phyloP scores from a whole-genome alignment of 1,140 invertebrate genomes.

The Eciton burchellii region DNA sequence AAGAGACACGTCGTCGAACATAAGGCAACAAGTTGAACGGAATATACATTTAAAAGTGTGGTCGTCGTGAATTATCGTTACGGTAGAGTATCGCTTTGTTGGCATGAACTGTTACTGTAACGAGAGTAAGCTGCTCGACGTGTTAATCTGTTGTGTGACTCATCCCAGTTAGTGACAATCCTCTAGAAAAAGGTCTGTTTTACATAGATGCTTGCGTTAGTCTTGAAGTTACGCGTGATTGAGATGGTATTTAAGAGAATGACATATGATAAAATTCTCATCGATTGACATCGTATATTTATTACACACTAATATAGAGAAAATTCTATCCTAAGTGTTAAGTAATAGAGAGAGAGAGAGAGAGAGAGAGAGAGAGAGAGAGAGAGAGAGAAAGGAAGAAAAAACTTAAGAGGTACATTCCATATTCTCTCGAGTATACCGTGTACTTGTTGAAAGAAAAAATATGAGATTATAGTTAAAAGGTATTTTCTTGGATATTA shows the following conservation, averaged over 20 bases:
- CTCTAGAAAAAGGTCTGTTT: conserved; percentile 63
- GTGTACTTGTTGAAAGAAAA: conserved; percentile 35
- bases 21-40: conserved; percentile 11
- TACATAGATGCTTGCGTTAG: conserved; percentile 70
- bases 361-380: too few species aligned
- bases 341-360: too few species aligned
- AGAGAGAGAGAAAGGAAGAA: too few species aligned
- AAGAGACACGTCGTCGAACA: conserved; percentile 10
- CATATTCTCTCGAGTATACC: conserved; percentile 38
- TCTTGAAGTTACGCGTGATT: conserved; percentile 53
- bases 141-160: conserved; percentile 73
- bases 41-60: conserved; percentile 42
- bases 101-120: conserved; percentile 74
- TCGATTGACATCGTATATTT: conserved; percentile 1
- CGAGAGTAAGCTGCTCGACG: conserved; percentile 79
- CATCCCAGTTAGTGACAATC: conserved; percentile 67
- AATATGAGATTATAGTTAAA: conserved; percentile 50
- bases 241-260: conserved; percentile 47
- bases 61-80: conserved; percentile 51
- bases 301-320: neutral
- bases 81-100: conserved; percentile 69
- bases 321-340: too few species aligned
- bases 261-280: neutral
- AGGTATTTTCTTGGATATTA: conserved; percentile 1
- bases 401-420: too few species aligned